Evolutionary conservation across 1,140 invertebrate genomes (phyloP).

Genomic region (Orius insidiosus): DNA sequence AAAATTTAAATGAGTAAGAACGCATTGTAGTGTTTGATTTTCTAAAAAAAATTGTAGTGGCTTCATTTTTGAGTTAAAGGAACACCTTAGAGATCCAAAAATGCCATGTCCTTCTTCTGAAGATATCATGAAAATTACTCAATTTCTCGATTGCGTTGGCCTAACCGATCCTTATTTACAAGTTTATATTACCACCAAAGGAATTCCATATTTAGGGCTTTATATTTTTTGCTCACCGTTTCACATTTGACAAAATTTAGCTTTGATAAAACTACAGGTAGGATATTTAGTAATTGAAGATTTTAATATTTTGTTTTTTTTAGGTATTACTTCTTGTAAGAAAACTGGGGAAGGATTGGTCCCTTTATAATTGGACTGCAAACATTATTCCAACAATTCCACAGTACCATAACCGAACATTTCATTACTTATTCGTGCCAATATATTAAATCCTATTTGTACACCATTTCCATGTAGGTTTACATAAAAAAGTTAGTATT

Average conservation of each 20-base stretch:
- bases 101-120: constrained; percentile 35
- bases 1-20: constrained; percentile 68
- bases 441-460: constrained; percentile 34
- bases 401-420: constrained; percentile 39
- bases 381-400: constrained; percentile 68
- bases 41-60: constrained; percentile 32
- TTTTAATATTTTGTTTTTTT: constrained; percentile 12
- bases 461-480: constrained; percentile 16
- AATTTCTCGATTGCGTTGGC: constrained; percentile 71
- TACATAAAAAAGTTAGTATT: background rate
- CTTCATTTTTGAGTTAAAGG: constrained; percentile 41
- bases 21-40: background rate
- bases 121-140: constrained; percentile 34
- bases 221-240: constrained; percentile 62
- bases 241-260: constrained; percentile 58
- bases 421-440: constrained; percentile 53
- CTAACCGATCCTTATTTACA: constrained; percentile 71
- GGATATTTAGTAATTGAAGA: constrained; percentile 19
- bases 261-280: constrained; percentile 56
- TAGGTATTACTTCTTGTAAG: constrained; percentile 33
- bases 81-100: constrained; percentile 25
- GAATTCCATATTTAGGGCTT: constrained; percentile 49
- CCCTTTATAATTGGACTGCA: constrained; percentile 60
- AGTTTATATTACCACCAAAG: constrained; percentile 64
- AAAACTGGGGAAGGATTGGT: constrained; percentile 56